Percentiles rank a stretch among this genome's conserved stretches.
Evolutionary conservation across 2,113 vertebrate genomes (phyloP).

Genomic region (Nansenia antarctica): DNA sequence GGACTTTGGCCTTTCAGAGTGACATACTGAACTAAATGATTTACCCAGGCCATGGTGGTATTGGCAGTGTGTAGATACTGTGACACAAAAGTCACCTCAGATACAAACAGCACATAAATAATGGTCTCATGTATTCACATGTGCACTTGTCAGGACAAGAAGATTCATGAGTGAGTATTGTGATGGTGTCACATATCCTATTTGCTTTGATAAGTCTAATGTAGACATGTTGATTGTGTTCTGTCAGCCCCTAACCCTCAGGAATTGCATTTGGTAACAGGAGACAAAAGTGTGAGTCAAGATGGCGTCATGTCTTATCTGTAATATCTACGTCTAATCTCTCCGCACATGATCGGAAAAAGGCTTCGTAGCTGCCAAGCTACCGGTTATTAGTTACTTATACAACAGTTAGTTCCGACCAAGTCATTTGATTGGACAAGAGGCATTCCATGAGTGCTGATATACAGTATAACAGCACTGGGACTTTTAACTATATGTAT

Average conservation of each 20-base stretch:
- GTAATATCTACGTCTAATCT: no score
- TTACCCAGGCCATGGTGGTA: neutral
- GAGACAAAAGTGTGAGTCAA: no score
- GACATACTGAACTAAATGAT: constrained; percentile 14
- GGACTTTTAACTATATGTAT: no score
- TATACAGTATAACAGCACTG: no score
- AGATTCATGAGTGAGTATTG: constrained; percentile 4
- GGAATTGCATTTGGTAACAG: neutral
- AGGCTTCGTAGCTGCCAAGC: no score
- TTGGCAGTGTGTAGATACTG: neutral
- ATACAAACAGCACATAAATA: neutral
- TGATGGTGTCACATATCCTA: neutral
- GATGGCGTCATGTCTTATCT: no score
- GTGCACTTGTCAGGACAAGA: neutral
- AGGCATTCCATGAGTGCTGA: no score
- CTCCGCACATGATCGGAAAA: no score
- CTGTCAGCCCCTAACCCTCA: no score
- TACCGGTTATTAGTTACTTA: no score
- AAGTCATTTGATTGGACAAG: no score
- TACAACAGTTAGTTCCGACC: no score
- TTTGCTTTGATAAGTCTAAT: neutral
- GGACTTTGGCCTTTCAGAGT: constrained; percentile 15
- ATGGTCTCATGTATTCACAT: neutral
- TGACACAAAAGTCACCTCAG: neutral
- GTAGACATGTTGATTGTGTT: neutral